Conservation (phyloP, 2,888 invertebrate genomes). For the Andrena trimmerana region DNA sequence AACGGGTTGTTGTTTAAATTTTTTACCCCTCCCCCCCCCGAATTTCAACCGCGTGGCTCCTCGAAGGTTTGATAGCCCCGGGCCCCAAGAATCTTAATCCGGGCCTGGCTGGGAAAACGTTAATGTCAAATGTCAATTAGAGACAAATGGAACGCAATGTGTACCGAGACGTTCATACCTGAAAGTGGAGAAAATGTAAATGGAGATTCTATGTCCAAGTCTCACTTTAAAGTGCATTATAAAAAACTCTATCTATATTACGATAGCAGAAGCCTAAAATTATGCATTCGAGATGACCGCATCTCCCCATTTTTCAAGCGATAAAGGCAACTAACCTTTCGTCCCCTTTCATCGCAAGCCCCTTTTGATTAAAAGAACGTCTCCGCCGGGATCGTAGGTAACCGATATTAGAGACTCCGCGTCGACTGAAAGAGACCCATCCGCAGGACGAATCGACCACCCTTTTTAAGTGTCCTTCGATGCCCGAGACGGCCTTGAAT, state of each 20-base stretch:
- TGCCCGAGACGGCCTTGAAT: slow-evolving; percentile 42
- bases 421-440: slow-evolving; percentile 36
- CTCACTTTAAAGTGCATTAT: too few species aligned
- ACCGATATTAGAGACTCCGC: slow-evolving; percentile 49
- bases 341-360: slow-evolving; percentile 34
- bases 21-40: too few species aligned
- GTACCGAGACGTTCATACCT: too few species aligned
- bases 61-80: too few species aligned
- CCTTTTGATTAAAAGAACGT: slow-evolving; percentile 52
- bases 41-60: too few species aligned
- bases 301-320: background rate
- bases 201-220: too few species aligned
- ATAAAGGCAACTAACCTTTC: slow-evolving; percentile 40
- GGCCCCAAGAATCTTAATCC: too few species aligned
- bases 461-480: slow-evolving; percentile 45
- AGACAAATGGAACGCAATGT: too few species aligned
- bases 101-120: too few species aligned
- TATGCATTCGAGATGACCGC: background rate
- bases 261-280: background rate
- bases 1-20: too few species aligned
- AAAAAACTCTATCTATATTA: background rate
- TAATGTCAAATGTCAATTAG: too few species aligned
- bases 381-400: slow-evolving; percentile 35
- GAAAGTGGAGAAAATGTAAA: too few species aligned
- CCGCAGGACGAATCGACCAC: slow-evolving; percentile 18